Base-by-base conservation (phyloP, 2,113 vertebrate species). In the Colius striatus region DNA sequence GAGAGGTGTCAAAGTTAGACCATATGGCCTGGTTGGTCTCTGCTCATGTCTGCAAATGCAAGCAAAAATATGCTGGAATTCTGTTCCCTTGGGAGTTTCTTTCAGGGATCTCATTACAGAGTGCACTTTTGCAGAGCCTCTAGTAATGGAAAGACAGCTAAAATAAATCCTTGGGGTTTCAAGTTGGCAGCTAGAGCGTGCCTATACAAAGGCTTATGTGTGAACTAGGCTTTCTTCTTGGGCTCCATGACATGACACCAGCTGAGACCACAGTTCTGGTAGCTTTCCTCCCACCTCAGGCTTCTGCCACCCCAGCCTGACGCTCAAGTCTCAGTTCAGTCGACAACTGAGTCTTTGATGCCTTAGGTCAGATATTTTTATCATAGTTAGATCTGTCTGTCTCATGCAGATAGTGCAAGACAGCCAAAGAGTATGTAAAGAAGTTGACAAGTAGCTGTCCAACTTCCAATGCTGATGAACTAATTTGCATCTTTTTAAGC, bases 131-230 rank as follows among this genome's bases (percentile, higher is more conserved):
- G 43, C 43, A 74, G 57, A 47, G 43, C 9, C 25, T 66, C 1
- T 47, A 65, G 36, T 54, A 82, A 76, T 2, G 10, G 53, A 60
- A 38, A 92, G 50, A 27, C 78, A 70, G 50, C 84, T 88, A 74
- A 94, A 94, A 79, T 65, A 93, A 94, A 90, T 62, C 67, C 67
- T 82, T 77, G 47, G 32, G 21, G 55, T 95, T 89, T 87, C 29
- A 87, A 91, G 10, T 55, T 84, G 55, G 79, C 50, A 91, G 60
- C 32, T 94, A 54, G 29, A 51, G 6, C 7, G 8, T 27, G 18
- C 43, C 75, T 83, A 10, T 67, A 32, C 55, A 77, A 71, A 80
- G 48, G 38, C 13, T 27, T 71, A 15, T 34, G 45, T 48, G 48
- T 80, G 32, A 75, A 25, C 13, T 16, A 34, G 13, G 38, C 48